Conservation (phyloP, 1,140 invertebrate species). For the Pissodes strobi region DNA sequence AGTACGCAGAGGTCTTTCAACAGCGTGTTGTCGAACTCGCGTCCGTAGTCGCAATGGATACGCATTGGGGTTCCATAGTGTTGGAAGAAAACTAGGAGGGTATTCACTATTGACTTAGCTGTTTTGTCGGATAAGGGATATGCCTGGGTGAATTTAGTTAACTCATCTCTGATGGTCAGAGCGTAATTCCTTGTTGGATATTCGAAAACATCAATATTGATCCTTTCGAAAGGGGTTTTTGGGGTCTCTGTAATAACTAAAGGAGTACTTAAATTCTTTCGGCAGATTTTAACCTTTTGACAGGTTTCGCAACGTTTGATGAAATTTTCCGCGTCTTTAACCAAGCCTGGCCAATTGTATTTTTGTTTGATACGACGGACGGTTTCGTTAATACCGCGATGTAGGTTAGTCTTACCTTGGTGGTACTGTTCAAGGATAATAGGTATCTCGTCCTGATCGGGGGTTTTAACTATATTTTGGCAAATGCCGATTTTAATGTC, state of each 20-base stretch:
- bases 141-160: no score
- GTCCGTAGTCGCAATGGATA: conserved; percentile 8
- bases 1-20: no score
- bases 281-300: conserved; percentile 24
- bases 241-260: conserved; percentile 23
- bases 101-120: conserved; percentile 2
- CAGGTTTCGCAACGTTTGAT: no score
- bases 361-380: conserved; percentile 16
- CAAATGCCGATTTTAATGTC: conserved; percentile 21
- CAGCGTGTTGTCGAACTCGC: no score
- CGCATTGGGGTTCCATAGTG: conserved; percentile 16
- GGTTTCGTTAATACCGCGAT: conserved; percentile 24
- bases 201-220: no score
- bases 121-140: conserved; percentile 14
- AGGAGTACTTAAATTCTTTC: conserved; percentile 16
- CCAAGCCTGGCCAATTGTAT: conserved; percentile 22
- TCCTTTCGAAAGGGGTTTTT: conserved; percentile 21
- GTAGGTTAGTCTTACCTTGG: conserved; percentile 7
- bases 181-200: conserved; percentile 18
- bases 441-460: conserved; percentile 13
- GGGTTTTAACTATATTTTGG: conserved; percentile 16
- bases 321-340: conserved; percentile 18
- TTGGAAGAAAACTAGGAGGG: no score
- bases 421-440: conserved; percentile 23
- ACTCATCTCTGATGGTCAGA: no score